A percentile compares a stretch with the other conserved stretches of the same genome.
Conservation (phyloP, 2,113 vertebrate genomes). For the Collichthys lucidus region DNA sequence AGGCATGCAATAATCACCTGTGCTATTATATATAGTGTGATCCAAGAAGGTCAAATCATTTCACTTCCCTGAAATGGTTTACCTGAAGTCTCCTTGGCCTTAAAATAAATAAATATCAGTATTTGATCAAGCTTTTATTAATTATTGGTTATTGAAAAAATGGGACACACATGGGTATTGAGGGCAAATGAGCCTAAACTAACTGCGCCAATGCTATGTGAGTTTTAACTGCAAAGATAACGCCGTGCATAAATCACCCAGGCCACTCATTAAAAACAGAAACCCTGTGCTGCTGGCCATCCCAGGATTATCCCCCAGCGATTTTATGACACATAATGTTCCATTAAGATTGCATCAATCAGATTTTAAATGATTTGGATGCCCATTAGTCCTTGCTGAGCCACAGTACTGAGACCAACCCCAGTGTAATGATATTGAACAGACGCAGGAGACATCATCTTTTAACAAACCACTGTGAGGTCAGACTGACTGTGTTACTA, state of each 20-base stretch:
- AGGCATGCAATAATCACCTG: not conserved
- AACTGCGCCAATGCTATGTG: slow-evolving; percentile 11
- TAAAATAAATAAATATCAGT: not conserved
- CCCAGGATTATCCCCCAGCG: slow-evolving; percentile 24
- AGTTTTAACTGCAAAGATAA: slow-evolving; percentile 50
- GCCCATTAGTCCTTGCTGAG: slow-evolving; percentile 45
- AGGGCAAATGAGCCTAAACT: slow-evolving; percentile 16
- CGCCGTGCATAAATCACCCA: slow-evolving; percentile 32
- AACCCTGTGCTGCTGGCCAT: not conserved
- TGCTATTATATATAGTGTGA: not conserved
- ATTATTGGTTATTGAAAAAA: slow-evolving; percentile 14
- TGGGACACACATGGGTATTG: not conserved
- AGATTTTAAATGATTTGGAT: slow-evolving; percentile 51
- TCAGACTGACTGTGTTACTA: slow-evolving; percentile 34
- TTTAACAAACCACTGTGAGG: slow-evolving; percentile 32
- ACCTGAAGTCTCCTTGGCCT: not conserved
- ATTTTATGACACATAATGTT: slow-evolving; percentile 59
- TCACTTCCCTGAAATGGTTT: not conserved
- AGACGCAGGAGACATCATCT: slow-evolving; percentile 8
- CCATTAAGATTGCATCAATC: slow-evolving; percentile 59
- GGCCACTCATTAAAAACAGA: slow-evolving; percentile 49
- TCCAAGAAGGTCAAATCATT: not conserved
- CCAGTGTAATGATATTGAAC: slow-evolving; percentile 42
- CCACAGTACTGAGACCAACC: slow-evolving; percentile 22
- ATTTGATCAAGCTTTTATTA: slow-evolving; percentile 6